Evolutionary conservation across 37 sponge, comb jelly and placozoan species (phyloP).

Genomic region (Crambe crambe): DNA sequence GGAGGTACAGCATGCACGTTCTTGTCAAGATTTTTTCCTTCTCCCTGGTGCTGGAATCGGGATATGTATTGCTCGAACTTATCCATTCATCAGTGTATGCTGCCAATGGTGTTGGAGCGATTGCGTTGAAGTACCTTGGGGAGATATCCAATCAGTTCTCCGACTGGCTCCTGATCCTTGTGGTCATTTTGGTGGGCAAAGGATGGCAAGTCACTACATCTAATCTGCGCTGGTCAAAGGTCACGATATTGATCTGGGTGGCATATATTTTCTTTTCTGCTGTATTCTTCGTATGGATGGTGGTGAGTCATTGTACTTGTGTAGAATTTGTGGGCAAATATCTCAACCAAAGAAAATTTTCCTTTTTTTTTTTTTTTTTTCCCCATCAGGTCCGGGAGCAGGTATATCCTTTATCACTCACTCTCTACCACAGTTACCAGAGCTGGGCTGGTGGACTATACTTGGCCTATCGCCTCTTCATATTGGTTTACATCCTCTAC

Average conservation of each 20-base stretch:
- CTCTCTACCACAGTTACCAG: conserved; percentile 25
- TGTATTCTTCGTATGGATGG: conserved; percentile 38
- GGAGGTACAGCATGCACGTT: conserved; percentile 10
- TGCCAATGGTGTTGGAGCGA: conserved; percentile 48
- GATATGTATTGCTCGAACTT: conserved; percentile 13
- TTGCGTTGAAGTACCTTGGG: conserved; percentile 28
- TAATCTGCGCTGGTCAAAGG: conserved; percentile 33
- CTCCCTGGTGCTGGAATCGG: conserved; percentile 29
- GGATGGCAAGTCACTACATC: conserved; percentile 69
- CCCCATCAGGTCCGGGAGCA: conserved; percentile 44
- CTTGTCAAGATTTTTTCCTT: conserved; percentile 42
- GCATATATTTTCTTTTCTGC: conserved; percentile 44
- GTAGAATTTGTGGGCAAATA: too few species aligned
- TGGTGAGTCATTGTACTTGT: conserved; percentile 54
- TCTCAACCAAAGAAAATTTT: too few species aligned
- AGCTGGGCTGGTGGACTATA: conserved; percentile 59
- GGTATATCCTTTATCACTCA: conserved; percentile 22
- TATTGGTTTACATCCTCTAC: conserved; percentile 55
- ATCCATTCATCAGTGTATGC: conserved; percentile 60
- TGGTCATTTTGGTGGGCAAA: conserved; percentile 65
- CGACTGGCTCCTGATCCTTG: conserved; percentile 69
- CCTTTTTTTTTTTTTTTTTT: too few species aligned
- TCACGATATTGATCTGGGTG: conserved; percentile 40
- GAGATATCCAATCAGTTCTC: conserved; percentile 29
- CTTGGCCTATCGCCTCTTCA: conserved; percentile 36